Evolutionary conservation across 2,888 invertebrate genomes (phyloP).

Genomic region (Hydroisotoma schaefferi): DNA sequence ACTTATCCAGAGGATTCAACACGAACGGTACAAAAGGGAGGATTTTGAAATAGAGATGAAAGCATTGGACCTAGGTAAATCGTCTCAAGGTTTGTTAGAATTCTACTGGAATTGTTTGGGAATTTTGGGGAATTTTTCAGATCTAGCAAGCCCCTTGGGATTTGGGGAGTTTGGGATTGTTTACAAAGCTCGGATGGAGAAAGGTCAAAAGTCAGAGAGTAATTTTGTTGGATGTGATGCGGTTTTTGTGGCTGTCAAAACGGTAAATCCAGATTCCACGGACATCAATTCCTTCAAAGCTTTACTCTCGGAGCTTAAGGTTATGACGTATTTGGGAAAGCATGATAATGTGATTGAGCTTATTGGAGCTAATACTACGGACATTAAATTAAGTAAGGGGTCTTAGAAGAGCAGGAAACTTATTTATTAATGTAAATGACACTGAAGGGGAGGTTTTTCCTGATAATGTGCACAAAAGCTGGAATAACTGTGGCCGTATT

Average conservation of each 20-base stretch:
- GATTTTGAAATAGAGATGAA: constrained; percentile 5
- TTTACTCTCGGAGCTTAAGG: not conserved
- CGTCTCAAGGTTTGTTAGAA: not conserved
- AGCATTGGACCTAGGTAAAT: too few relatives aligned
- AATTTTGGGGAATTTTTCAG: not conserved
- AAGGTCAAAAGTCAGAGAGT: not conserved
- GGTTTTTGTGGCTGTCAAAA: constrained; percentile 3
- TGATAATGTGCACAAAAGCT: not conserved
- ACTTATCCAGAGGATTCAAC: constrained; percentile 1
- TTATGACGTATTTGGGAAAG: not conserved
- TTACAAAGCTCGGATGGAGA: not conserved
- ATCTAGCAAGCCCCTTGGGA: not conserved
- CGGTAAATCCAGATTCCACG: not conserved
- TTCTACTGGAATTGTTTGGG: not conserved
- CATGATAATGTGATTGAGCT: not conserved
- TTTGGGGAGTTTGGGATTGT: constrained; percentile 5
- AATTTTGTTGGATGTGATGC: not conserved
- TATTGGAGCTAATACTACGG: not conserved
- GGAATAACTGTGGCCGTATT: not conserved
- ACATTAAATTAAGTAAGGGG: not conserved
- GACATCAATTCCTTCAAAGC: constrained; percentile 9
- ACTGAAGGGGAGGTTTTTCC: not conserved
- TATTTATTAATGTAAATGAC: not conserved
- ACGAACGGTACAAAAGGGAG: constrained; percentile 4
- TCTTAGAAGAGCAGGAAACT: too few relatives aligned